Evolutionary conservation across 2,797 vertebrate genomes (phyloP).

Genomic region (Cetoscarus ocellatus): DNA sequence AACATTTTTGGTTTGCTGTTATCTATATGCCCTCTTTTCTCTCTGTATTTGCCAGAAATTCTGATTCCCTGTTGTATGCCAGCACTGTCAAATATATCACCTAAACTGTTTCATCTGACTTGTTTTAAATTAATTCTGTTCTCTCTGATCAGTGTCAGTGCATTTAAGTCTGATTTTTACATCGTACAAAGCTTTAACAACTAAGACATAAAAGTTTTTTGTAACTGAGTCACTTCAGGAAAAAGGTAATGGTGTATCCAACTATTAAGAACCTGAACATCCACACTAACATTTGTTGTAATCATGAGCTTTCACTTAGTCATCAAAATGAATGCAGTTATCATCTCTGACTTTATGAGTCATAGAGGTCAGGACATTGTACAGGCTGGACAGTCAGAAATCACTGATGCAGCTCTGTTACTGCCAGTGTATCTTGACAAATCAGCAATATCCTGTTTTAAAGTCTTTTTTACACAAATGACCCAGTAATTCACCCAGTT

Average conservation of each 20-base stretch:
- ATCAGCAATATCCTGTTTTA: no score
- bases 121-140: constrained; percentile 1
- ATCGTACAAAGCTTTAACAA: background rate
- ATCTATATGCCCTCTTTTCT: no score
- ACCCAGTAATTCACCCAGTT: no score
- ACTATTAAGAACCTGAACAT: background rate
- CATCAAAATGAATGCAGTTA: background rate
- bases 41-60: no score
- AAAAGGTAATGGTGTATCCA: background rate
- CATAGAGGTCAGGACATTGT: no score
- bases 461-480: no score
- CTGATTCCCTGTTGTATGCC: background rate
- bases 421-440: no score
- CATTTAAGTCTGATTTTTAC: background rate
- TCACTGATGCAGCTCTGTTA: no score
- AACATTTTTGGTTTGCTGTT: no score
- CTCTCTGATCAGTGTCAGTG: constrained; percentile 1
- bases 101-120: background rate
- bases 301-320: background rate
- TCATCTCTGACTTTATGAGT: background rate
- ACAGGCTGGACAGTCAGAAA: no score
- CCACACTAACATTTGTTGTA: background rate
- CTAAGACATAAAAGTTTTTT: background rate
- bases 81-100: constrained; percentile 2
- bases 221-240: constrained; percentile 1